Evolutionary conservation across 2,797 vertebrate species (phyloP), one percentile per base, ranked within the genome.

Genomic region (Hippocampus kuda): DNA sequence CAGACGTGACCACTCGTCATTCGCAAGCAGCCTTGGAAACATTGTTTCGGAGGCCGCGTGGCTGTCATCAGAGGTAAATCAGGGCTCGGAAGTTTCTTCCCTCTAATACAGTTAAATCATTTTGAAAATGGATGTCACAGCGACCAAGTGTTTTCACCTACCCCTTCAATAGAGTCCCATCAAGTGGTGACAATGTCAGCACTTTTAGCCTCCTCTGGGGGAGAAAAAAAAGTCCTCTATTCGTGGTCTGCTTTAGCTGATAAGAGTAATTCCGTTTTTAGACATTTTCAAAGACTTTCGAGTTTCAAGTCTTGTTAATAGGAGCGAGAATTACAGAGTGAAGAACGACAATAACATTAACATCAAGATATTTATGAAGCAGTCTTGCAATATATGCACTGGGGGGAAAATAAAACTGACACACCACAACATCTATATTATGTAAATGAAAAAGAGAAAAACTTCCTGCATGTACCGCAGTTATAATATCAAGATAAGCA

Each of bases 11-110:
- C 90, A 91, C 91, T 91, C 87, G 91, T 91, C 92, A 92, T 92
- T 91, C 81, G 88, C 90, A 82, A 86, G 91, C 89, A 92, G 91
- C 91, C 92, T 92, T 93, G 92, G 91, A 92, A 91, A 92, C 91
- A 91, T 92, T 92, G 92, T 93, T 92, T 87, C 88, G 83, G 83
- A 86, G 88, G 84, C 88, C 83, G 90, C 79, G 83, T 74, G 77
- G 86, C 89, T 92, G 90, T 92, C 91, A 91, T 85, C 76, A 68
- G 83, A 90, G 90, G 91, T 92, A 93, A 92, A 93, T 92, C 90
- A 92, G 90, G 88, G 86, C 79, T 87, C 86, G 86, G 86, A 90
- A 91, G 90, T 91, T 89, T 90, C 88, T 90, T 88, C 88, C 88
- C 88, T 85, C 84, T 87, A 84, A 89, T 84, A 69, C 86, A 91